Evolutionary conservation across 2,113 vertebrate genomes (phyloP).

Genomic region (Chitala chitala): DNA sequence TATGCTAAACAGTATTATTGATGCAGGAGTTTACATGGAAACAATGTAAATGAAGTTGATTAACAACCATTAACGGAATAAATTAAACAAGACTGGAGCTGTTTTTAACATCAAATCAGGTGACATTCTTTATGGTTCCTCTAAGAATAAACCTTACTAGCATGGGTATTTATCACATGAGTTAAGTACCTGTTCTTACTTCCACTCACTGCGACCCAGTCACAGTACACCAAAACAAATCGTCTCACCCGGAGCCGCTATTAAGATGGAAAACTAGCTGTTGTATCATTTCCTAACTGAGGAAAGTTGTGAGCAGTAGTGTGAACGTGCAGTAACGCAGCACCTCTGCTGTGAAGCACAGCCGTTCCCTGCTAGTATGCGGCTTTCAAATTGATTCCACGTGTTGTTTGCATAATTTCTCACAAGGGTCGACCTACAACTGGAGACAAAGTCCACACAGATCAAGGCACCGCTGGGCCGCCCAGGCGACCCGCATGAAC

Average conservation of each 20-base stretch:
- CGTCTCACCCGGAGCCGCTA: conserved; percentile 28
- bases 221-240: conserved; percentile 15
- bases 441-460: conserved; percentile 36
- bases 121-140: conserved; percentile 21
- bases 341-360: conserved; percentile 30
- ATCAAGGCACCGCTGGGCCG: conserved; percentile 3
- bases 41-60: no score
- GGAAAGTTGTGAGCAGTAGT: conserved; percentile 33
- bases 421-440: conserved; percentile 35
- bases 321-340: conserved; percentile 29
- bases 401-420: conserved; percentile 57
- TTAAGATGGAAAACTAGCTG: conserved; percentile 33
- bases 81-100: neutral
- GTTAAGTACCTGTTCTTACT: conserved; percentile 61
- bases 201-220: conserved; percentile 48
- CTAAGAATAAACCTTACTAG: conserved; percentile 46
- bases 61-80: neutral
- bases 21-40: no score
- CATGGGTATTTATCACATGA: conserved; percentile 47
- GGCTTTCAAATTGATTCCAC: conserved; percentile 58
- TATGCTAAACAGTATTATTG: no score
- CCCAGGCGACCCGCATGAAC: neutral
- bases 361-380: conserved; percentile 42
- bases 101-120: neutral
- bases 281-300: conserved; percentile 38